Evolutionary conservation across 1,140 invertebrate genomes (phyloP).

Genomic region (Papilio helenus): DNA sequence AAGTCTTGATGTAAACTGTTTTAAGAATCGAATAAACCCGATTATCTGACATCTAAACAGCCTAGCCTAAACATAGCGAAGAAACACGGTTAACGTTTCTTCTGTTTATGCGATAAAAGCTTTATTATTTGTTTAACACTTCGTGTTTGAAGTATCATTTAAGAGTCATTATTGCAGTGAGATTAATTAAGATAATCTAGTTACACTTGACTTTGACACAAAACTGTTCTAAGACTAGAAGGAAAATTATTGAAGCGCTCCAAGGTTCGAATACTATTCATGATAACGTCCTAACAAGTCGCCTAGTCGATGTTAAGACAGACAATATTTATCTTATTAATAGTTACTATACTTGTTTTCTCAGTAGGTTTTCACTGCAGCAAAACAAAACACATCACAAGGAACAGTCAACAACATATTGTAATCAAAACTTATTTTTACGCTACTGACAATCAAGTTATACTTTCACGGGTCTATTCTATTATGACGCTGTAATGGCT

Average conservation of each 20-base stretch:
- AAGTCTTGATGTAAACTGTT: background rate
- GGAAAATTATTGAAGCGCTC: conserved; percentile 66
- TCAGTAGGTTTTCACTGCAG: background rate
- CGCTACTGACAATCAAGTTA: no score
- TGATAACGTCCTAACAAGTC: conserved; percentile 50
- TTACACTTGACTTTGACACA: conserved; percentile 77
- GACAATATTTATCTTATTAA: conserved; percentile 17
- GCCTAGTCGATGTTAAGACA: conserved; percentile 11
- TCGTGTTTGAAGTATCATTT: conserved; percentile 37
- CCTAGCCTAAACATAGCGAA: background rate
- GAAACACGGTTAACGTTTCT: conserved; percentile 4
- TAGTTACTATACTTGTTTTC: background rate
- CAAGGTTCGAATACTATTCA: conserved; percentile 55
- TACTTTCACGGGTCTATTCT: background rate
- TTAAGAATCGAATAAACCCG: background rate
- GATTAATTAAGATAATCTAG: conserved; percentile 58
- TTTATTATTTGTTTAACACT: conserved; percentile 17
- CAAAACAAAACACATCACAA: background rate
- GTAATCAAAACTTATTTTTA: background rate
- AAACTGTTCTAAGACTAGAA: conserved; percentile 63
- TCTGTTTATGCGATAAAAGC: background rate
- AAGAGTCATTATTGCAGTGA: conserved; percentile 41
- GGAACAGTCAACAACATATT: background rate
- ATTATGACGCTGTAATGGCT: background rate
- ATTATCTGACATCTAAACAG: background rate